Evolutionary conservation across 2,113 vertebrate species (phyloP), one percentile per base, ranked within the genome.

Genomic region (Centrocercus urophasianus): DNA sequence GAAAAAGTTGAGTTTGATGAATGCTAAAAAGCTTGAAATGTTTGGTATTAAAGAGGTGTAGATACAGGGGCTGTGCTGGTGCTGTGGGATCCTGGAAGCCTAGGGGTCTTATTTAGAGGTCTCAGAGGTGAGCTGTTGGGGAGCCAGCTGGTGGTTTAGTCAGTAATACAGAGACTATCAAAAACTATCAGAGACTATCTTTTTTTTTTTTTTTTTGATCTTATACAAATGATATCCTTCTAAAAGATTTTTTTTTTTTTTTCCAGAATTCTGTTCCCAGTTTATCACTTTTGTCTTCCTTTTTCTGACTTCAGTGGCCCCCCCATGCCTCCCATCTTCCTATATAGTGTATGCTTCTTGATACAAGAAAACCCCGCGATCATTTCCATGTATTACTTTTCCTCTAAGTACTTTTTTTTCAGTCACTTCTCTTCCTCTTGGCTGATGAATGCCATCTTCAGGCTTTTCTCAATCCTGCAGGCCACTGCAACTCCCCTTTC

Each of bases 51-150:
- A 25, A 88, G 76, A 85, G 8, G 20, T 4, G 6, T 70, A 11
- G 64, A n/a, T 54, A 22, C 13, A 61, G 40, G 34, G 32, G 6
- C 47, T 81, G 11, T 86, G 48, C 13, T 79, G 18, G 11, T 77
- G 24, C 32, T 90, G 16, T 56, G 34, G 36, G 32, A 22, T 81
- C 57, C 42, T 73, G 43, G 15, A 69, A 93, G 21, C 42, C 69
- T 56, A 38, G 12, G 5, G 5, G 3, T 80, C 32, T 76, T 7
- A 13, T 69, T 69, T 65, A 74, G 45, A 59, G 34, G 3, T 61
- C 32, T 81, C 27, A 28, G 28, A 10, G 47, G 25, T 80, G 19
- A 0, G 0, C 56, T 91, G 38, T 19, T 61, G n/a, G 40, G 34
- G 27, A 94, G 36, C 30, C 27, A 73, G 40, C 25, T 8, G 10